phyloP scores from a whole-genome alignment of 1,140 invertebrate genomes.

The Drosophila mojavensis region DNA sequence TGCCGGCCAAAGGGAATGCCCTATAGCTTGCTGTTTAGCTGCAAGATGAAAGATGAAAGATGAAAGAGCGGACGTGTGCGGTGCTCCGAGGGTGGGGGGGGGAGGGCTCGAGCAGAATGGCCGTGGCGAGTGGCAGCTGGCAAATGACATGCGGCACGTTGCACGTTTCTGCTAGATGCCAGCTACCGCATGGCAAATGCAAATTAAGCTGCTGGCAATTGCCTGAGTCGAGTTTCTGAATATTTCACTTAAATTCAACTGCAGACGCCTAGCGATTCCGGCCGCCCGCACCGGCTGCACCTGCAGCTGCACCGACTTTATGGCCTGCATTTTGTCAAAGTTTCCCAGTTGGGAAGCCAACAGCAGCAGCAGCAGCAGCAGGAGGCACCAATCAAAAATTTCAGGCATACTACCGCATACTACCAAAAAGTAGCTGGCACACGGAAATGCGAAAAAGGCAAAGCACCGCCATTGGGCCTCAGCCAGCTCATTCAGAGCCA shows the following conservation, averaged over 20 bases:
- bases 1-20: conserved; percentile 29
- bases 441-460: conserved; percentile 3
- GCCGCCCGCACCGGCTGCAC: not conserved
- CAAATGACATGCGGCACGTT: not conserved
- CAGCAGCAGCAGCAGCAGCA: conserved; percentile 12
- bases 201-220: conserved; percentile 30
- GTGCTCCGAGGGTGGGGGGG: not conserved
- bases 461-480: not conserved
- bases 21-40: not conserved
- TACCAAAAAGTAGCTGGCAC: not conserved
- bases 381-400: conserved; percentile 26
- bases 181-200: conserved; percentile 22
- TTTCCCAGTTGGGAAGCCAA: conserved; percentile 14
- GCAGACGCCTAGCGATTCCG: not conserved
- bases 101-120: not conserved
- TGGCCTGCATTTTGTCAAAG: conserved; percentile 32
- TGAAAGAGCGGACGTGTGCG: conserved; percentile 12
- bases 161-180: conserved; percentile 7
- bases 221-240: conserved; percentile 22
- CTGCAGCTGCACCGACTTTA: not conserved
- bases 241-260: conserved; percentile 28
- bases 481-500: not conserved
- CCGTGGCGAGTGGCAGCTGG: not conserved
- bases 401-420: conserved; percentile 28
- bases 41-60: conserved; percentile 14